phyloP scores from a whole-genome alignment of 2,888 invertebrate genomes.

The Volucella zonaria region DNA sequence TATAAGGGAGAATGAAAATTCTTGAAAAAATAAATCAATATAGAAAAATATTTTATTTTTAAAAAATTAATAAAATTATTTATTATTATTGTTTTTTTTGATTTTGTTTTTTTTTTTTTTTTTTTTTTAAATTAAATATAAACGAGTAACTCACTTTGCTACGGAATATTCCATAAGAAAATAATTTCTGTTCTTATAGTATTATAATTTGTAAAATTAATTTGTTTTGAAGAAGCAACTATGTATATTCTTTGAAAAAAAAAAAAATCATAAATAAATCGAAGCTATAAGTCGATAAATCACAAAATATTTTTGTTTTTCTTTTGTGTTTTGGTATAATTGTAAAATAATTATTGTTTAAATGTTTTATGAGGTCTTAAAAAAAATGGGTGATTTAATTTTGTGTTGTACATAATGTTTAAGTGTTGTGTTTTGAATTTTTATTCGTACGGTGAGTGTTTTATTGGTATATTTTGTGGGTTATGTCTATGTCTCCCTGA shows the following conservation, averaged over 20 bases:
- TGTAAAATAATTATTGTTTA: constrained; percentile 1
- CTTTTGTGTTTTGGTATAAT: constrained; percentile 6
- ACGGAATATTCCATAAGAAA: constrained; percentile 55
- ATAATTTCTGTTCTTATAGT: constrained; percentile 5
- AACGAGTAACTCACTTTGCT: constrained; percentile 58
- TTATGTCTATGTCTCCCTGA: constrained; percentile 71
- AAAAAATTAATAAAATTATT: constrained; percentile 6
- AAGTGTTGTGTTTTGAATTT: constrained; percentile 16
- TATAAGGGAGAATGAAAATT: constrained; percentile 10
- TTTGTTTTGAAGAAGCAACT: constrained; percentile 66
- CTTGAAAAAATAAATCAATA: constrained; percentile 5
- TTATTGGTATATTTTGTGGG: background rate
- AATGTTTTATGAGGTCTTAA: background rate
- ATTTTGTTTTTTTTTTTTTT: background rate
- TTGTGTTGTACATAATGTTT: background rate
- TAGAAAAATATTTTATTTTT: background rate
- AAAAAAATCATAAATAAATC: constrained; percentile 30
- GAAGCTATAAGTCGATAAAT: constrained; percentile 51
- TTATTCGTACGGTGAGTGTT: constrained; percentile 11
- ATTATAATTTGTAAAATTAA: constrained; percentile 8
- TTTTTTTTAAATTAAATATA: constrained; percentile 17
- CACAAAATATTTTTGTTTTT: constrained; percentile 28
- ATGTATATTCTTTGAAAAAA: constrained; percentile 27
- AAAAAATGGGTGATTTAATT: constrained; percentile 21
- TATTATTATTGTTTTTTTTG: constrained; percentile 4